Evolutionary conservation across 2,888 invertebrate genomes (phyloP).

Genomic region (Stenotaenia linearis): DNA sequence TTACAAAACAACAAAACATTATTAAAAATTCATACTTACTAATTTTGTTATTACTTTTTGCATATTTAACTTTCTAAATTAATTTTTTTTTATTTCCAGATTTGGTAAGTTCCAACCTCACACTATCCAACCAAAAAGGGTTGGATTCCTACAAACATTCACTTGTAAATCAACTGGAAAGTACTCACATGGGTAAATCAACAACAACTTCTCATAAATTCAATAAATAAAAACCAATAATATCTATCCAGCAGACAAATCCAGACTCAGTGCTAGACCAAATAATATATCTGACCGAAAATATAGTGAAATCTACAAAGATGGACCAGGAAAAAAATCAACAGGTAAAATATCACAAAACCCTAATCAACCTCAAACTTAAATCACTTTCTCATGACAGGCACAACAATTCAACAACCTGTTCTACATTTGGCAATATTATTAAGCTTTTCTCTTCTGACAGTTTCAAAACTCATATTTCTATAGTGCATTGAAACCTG

Average conservation of each 20-base stretch:
- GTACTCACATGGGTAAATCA: neutral
- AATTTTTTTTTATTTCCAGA: constrained; percentile 26
- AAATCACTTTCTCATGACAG: neutral
- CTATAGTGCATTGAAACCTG: neutral
- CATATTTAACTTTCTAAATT: neutral
- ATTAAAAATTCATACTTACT: no score
- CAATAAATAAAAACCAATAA: neutral
- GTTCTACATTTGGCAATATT: neutral
- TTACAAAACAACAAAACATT: no score
- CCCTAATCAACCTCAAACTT: neutral
- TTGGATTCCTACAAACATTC: constrained; percentile 33
- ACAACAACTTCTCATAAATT: no score
- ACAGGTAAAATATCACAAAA: neutral
- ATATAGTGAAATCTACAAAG: neutral
- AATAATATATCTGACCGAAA: neutral
- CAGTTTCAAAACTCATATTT: neutral
- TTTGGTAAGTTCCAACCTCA: constrained; percentile 29
- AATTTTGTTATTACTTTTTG: neutral
- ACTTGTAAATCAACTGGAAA: constrained; percentile 26
- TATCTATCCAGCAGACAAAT: neutral
- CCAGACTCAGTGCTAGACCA: neutral
- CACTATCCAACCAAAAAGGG: constrained; percentile 31
- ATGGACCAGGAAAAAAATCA: neutral
- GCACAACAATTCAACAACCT: neutral
- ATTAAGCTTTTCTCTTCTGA: neutral